Evolutionary conservation across 2,113 vertebrate species (phyloP).

Genomic region (Ceuthmochares aereus): DNA sequence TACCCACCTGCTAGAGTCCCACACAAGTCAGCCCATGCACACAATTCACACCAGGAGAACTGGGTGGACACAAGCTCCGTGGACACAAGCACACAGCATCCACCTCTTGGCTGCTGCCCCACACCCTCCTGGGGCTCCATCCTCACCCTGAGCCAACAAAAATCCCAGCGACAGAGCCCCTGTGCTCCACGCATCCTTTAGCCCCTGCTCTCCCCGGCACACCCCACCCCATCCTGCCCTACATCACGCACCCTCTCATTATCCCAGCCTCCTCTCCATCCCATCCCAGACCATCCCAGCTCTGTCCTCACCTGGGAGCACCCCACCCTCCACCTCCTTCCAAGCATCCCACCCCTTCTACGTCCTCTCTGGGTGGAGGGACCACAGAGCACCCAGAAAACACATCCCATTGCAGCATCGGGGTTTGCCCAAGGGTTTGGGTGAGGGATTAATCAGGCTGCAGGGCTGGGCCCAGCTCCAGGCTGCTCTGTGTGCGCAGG

Average conservation of each 20-base stretch:
- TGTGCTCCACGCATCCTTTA: not conserved
- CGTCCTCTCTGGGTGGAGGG: not conserved
- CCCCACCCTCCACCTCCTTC: not conserved
- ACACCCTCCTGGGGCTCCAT: not conserved
- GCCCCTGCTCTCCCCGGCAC: not conserved
- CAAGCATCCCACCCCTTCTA: not conserved
- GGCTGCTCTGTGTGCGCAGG: not conserved
- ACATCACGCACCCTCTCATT: not conserved
- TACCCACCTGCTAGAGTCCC: not conserved
- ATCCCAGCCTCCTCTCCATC: not conserved
- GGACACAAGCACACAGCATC: not conserved
- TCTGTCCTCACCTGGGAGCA: not conserved
- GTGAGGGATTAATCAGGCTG: not conserved
- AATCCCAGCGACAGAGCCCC: not conserved
- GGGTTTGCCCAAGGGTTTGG: not conserved
- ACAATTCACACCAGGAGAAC: rapidly evolving
- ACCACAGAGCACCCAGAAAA: not conserved
- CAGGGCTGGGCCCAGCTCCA: conserved; percentile 24
- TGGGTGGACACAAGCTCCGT: not conserved
- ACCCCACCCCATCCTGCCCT: not conserved
- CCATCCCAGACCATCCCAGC: not conserved
- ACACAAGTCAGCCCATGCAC: not conserved
- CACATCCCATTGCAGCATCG: rapidly evolving
- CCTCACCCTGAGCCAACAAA: not conserved
- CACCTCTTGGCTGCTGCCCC: not conserved